Evolutionary conservation across 2,113 vertebrate genomes (phyloP).

Genomic region (Bostrychus sinensis): DNA sequence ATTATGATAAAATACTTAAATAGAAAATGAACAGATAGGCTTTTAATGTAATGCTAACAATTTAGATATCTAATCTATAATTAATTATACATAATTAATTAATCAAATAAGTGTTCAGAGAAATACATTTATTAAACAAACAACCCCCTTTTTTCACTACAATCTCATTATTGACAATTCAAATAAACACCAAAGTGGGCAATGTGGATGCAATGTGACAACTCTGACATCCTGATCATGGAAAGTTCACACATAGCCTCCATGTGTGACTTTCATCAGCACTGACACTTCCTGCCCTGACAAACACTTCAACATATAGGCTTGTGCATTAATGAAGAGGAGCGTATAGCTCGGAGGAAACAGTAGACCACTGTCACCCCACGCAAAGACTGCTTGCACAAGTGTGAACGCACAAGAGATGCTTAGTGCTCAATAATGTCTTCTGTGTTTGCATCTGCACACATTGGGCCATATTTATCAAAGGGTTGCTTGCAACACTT

Average conservation of each 20-base stretch:
- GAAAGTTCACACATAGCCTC: not conserved
- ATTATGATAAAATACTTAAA: too few relatives aligned
- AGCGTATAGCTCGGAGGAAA: not conserved
- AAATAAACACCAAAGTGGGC: not conserved
- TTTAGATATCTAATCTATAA: too few relatives aligned
- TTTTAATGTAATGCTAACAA: too few relatives aligned
- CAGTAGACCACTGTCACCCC: slow-evolving; percentile 9
- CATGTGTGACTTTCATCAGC: slow-evolving; percentile 9
- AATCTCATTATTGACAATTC: not conserved
- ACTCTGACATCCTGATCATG: not conserved
- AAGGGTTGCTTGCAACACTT: too few relatives aligned
- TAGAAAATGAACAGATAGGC: too few relatives aligned
- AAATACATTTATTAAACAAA: not conserved
- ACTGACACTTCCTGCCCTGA: not conserved
- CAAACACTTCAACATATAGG: not conserved
- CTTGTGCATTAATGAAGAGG: not conserved
- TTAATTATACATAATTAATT: too few relatives aligned
- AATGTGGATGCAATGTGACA: not conserved
- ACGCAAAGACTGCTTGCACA: not conserved
- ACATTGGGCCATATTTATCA: too few relatives aligned
- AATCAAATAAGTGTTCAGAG: too few relatives aligned
- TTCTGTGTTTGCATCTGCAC: not conserved
- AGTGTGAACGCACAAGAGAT: not conserved
- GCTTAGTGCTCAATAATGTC: slow-evolving; percentile 11
- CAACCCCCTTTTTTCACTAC: not conserved